These are phyloP conservation scores for Redunca redunca DNA, from an alignment of 2,113 vertebrate species.

Conservation along the genomic window DNA sequence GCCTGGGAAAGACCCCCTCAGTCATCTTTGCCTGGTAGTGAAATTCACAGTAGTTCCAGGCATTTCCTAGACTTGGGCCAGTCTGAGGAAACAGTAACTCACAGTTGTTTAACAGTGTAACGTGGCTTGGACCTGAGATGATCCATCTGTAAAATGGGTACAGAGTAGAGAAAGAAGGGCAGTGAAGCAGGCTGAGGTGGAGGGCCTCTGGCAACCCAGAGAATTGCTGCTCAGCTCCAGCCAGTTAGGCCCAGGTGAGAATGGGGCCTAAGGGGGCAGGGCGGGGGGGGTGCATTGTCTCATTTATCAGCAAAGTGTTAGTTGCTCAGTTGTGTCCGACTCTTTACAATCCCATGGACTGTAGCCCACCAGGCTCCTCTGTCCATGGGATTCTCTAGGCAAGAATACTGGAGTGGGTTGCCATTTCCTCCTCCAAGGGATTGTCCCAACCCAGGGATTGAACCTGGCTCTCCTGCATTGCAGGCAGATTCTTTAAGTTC, in stretches of 20 bases:
- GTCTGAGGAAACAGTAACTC: background rate
- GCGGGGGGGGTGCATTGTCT: too few species aligned
- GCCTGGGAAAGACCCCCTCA: background rate
- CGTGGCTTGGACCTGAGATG: background rate
- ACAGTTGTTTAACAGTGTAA: background rate
- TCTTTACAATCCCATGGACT: background rate
- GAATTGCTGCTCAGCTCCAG: background rate
- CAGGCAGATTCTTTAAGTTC: background rate
- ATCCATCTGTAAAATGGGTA: background rate
- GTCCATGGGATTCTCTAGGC: background rate
- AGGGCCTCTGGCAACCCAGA: rapidly evolving
- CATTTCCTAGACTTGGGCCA: background rate
- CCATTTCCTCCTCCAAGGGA: background rate
- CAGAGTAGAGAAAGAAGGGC: background rate
- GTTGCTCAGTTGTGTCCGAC: background rate
- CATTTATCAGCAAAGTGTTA: background rate
- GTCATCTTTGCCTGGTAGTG: background rate
- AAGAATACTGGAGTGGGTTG: background rate
- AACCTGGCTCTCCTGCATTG: background rate
- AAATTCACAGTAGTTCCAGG: background rate
- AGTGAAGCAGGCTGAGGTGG: background rate
- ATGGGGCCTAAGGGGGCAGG: background rate
- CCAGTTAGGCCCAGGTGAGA: background rate
- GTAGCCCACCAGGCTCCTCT: background rate
- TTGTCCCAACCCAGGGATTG: background rate